These are phyloP conservation scores for Nyctibius bracteatus DNA, from an alignment of 2,113 vertebrate genomes.

Conservation along the genomic window DNA sequence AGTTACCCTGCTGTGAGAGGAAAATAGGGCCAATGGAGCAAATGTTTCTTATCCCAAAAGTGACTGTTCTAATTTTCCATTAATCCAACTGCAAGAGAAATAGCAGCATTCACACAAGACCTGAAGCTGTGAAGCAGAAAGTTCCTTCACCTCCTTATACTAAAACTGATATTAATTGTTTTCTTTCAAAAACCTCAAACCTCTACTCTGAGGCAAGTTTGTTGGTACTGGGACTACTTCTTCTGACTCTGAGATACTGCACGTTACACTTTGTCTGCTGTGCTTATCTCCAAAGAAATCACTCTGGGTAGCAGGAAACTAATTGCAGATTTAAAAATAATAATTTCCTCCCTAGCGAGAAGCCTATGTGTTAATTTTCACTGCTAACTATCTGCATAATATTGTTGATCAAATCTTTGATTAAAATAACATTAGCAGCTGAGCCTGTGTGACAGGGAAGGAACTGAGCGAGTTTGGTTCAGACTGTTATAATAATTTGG, in stretches of 20 bases:
- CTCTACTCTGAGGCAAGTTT: background rate
- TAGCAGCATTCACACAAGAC: fast-evolving
- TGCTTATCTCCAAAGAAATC: background rate
- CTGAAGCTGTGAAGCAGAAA: background rate
- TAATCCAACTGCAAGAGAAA: background rate
- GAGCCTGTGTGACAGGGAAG: background rate
- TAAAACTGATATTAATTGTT: background rate
- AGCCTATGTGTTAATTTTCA: background rate
- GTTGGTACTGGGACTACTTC: background rate
- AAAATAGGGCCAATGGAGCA: background rate
- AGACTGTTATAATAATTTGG: background rate
- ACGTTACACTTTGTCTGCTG: background rate
- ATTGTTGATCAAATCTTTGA: slow-evolving; percentile 48
- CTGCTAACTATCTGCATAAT: slow-evolving; percentile 13
- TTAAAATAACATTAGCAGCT: slow-evolving; percentile 37
- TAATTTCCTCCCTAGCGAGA: background rate
- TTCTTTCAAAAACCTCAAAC: background rate
- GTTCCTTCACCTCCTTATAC: background rate
- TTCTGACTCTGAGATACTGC: background rate
- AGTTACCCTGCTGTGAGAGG: background rate
- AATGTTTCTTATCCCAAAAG: background rate
- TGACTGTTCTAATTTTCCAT: background rate
- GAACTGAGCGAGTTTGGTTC: background rate
- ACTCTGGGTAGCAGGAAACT: background rate
- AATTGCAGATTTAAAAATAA: slow-evolving; percentile 32